Evolutionary conservation across 2,113 vertebrate species (phyloP).

Genomic region (Podiceps cristatus): DNA sequence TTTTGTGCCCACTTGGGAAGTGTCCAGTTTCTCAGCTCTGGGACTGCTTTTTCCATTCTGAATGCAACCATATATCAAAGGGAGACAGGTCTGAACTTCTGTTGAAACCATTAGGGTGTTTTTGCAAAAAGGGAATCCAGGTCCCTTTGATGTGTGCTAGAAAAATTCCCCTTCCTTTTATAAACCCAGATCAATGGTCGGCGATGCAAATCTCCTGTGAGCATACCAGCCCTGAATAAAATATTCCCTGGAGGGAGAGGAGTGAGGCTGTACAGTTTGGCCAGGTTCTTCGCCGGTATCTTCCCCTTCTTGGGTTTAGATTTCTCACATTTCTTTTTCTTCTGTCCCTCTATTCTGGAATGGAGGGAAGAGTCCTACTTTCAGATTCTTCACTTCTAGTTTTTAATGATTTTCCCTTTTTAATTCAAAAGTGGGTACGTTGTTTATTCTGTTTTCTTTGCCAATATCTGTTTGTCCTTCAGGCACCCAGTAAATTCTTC

Average conservation of each 20-base stretch:
- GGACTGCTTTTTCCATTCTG: slow-evolving; percentile 65
- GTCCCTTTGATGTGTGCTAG: slow-evolving; percentile 78
- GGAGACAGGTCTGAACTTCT: slow-evolving; percentile 75
- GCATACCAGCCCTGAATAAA: slow-evolving; percentile 51
- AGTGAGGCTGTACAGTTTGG: neutral
- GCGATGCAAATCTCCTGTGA: slow-evolving; percentile 42
- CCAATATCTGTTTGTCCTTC: neutral
- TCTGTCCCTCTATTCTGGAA: neutral
- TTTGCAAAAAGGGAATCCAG: slow-evolving; percentile 71
- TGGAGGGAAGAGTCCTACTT: neutral
- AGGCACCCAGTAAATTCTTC: neutral
- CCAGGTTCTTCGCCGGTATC: neutral
- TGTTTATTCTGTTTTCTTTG: neutral
- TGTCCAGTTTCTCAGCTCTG: slow-evolving; percentile 45
- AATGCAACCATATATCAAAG: slow-evolving; percentile 73
- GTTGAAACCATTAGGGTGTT: slow-evolving; percentile 76
- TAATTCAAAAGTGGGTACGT: neutral
- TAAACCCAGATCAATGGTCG: slow-evolving; percentile 68
- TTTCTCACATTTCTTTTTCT: neutral
- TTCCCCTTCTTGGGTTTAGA: slow-evolving; percentile 6
- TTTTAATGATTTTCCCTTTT: neutral
- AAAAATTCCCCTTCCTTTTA: slow-evolving; percentile 71
- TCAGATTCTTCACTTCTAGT: neutral
- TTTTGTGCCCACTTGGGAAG: slow-evolving; percentile 59
- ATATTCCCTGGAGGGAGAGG: slow-evolving; percentile 36